These are phyloP conservation scores for Sialis lutaria DNA, from an alignment of 2,888 invertebrate species.

Conservation along the genomic window DNA sequence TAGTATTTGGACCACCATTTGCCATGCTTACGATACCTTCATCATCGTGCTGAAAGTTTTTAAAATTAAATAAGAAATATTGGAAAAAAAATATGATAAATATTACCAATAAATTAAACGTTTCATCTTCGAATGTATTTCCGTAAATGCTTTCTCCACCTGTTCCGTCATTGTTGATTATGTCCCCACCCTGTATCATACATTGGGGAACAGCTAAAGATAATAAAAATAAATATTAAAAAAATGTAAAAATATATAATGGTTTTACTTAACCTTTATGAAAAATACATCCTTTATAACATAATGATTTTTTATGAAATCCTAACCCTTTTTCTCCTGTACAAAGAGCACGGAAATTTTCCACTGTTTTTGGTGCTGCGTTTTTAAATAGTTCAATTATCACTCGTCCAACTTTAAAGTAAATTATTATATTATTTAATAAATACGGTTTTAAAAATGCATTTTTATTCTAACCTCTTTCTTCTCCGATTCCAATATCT, in stretches of 20 bases:
- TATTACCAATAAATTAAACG: slow-evolving; percentile 43
- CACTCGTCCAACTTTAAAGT: slow-evolving; percentile 54
- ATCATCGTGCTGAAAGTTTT: slow-evolving; percentile 29
- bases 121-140: slow-evolving; percentile 76
- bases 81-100: slow-evolving; percentile 1
- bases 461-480: slow-evolving; percentile 34
- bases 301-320: slow-evolving; percentile 47
- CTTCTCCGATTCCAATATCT: slow-evolving; percentile 48
- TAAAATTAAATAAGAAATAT: slow-evolving; percentile 5
- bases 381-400: slow-evolving; percentile 75
- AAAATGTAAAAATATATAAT: slow-evolving; percentile 1
- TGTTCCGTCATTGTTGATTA: slow-evolving; percentile 63
- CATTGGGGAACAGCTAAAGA: slow-evolving; percentile 59
- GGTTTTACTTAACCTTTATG: slow-evolving; percentile 43
- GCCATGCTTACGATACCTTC: slow-evolving; percentile 61
- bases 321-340: slow-evolving; percentile 79
- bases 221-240: background rate
- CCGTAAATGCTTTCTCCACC: slow-evolving; percentile 94
- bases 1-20: slow-evolving; percentile 69
- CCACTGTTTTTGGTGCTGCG: slow-evolving; percentile 70
- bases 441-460: slow-evolving; percentile 1
- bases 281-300: slow-evolving; percentile 69
- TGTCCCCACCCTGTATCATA: slow-evolving; percentile 76
- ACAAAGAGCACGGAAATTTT: slow-evolving; percentile 83
- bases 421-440: slow-evolving; percentile 2